These are phyloP conservation scores for Pristis pectinata DNA, from an alignment of 2,797 vertebrate genomes.

Conservation along the genomic window DNA sequence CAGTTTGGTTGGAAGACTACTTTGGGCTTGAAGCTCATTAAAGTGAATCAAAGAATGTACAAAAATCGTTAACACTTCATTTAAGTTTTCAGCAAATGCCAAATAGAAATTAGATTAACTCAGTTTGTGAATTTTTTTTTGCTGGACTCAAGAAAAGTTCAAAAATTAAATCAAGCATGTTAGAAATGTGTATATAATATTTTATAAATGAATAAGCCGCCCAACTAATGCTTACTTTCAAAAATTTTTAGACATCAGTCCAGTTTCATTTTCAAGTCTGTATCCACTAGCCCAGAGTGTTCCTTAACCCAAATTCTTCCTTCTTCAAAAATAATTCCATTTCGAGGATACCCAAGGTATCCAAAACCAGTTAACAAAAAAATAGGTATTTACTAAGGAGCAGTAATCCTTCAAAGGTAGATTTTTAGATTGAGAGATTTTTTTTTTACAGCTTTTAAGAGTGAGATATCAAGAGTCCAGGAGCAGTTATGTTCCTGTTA, in stretches of 20 bases:
- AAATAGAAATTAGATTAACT: not conserved
- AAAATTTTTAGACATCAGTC: not conserved
- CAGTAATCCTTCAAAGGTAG: not conserved
- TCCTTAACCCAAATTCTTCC: not conserved
- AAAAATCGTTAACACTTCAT: not conserved
- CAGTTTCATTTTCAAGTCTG: not conserved
- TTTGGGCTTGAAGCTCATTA: not conserved
- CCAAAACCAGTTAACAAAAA: not conserved
- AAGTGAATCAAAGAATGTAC: not conserved
- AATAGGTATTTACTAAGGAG: not conserved
- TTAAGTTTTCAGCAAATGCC: not conserved
- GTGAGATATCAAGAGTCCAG: too few species aligned
- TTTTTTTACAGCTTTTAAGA: too few species aligned
- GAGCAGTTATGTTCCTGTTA: too few species aligned
- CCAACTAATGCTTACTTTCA: not conserved
- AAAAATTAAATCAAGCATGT: not conserved
- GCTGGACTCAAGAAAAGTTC: not conserved
- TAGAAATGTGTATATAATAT: not conserved
- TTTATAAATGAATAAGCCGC: not conserved
- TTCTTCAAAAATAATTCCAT: not conserved
- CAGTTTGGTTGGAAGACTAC: not conserved
- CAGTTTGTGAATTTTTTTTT: not conserved
- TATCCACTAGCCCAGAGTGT: too few species aligned
- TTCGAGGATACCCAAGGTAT: not conserved
- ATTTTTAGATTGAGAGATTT: too few species aligned